Base-by-base conservation (phyloP, 2,888 invertebrate species). In the Lasioglossum morio region DNA sequence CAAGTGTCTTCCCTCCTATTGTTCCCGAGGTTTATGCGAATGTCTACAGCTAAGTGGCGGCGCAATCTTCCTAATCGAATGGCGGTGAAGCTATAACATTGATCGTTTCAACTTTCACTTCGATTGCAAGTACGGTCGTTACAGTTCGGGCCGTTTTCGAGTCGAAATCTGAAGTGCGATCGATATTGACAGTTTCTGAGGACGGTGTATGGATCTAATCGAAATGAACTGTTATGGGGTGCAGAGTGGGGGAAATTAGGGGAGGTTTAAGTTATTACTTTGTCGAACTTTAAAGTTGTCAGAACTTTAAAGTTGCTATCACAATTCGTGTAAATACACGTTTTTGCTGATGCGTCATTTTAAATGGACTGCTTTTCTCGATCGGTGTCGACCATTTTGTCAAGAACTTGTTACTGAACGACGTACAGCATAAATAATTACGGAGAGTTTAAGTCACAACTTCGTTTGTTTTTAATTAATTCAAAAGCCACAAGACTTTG, bases 91-190 rank as follows among this genome's bases (percentile, higher is more conserved):
- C 76, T 57, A 72, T 85, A 85, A 72, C 70, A 79, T 34, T 84
- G 85, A 72, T 73, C 85, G 77, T 77, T 74, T 37, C 74, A 86
- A 86, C 80, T 80, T 80, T 77, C 60, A 74, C 63, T 23, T 86
- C 77, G 85, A 77, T 81, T 60, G 76, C 66, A 86, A 86, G 86
- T 85, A 85, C 77, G 79, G 74, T 86, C 86, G 79, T 85, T 82
- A 85, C 77, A 34, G 79, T 34, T 48, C 46, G 19, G 48, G 79
- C 77, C 76, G 79, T 79, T 76, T 66, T 53, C 40, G 60, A 69
- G 60, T 72, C 34, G 30, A 72, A 46, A 60, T 27, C 40, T 60
- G 78, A 60, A 34, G 66, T 16, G 16, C 40, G 37, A 57, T 60
- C 78, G 77, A 84, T 78, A 78, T 86, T 86, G 76, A 72, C 48